These are phyloP conservation scores for Mola mola DNA, from an alignment of 2,113 vertebrate species.

Conservation along the genomic window DNA sequence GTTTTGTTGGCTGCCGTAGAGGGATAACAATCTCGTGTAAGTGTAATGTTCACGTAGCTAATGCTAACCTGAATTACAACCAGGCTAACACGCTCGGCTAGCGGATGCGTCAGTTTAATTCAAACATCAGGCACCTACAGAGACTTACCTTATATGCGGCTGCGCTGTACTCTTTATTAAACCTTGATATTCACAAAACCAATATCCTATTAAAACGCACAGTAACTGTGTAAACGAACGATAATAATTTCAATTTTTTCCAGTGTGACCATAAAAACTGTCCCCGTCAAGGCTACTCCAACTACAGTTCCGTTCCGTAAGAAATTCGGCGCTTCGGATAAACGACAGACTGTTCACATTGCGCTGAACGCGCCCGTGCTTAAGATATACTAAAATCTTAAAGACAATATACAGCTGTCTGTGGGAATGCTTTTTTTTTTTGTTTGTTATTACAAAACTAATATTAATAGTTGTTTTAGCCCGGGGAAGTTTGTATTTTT, in stretches of 20 bases:
- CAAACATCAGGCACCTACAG: neutral
- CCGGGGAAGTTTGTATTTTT: too few species aligned
- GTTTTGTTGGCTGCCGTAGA: neutral
- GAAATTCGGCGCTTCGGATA: too few species aligned
- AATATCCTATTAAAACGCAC: constrained; percentile 21
- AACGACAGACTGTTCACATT: too few species aligned
- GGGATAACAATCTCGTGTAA: constrained; percentile 43
- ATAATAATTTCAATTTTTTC: constrained; percentile 72
- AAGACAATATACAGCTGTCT: too few species aligned
- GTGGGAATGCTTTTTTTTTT: too few species aligned
- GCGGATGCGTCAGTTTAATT: constrained; percentile 22
- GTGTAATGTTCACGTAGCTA: constrained; percentile 57
- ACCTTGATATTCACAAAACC: neutral
- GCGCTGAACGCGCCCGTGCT: too few species aligned
- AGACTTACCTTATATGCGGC: constrained; percentile 65
- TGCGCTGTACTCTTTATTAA: constrained; percentile 21
- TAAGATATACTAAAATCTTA: too few species aligned
- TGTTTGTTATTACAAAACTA: too few species aligned
- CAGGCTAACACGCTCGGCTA: constrained; percentile 55
- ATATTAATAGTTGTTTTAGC: too few species aligned
- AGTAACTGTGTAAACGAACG: constrained; percentile 49
- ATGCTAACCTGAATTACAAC: constrained; percentile 55
- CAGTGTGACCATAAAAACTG: constrained; percentile 67
- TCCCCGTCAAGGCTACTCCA: constrained; percentile 39
- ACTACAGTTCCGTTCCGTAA: constrained; percentile 54